Conservation (phyloP, 1,140 invertebrate genomes). For the Stegodyphus mimosarum region DNA sequence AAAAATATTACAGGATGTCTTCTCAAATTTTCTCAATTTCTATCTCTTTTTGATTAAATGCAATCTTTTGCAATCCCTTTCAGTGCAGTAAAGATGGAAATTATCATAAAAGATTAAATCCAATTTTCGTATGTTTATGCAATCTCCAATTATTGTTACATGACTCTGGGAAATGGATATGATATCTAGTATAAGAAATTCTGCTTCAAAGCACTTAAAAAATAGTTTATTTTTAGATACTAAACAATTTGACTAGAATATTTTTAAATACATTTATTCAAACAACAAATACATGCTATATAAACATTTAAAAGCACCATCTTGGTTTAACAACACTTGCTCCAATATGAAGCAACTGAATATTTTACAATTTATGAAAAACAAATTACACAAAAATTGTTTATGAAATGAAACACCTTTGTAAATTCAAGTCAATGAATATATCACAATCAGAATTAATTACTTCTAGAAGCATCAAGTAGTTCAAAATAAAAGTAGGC, state of each 20-base stretch:
- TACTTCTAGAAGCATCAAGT: background rate
- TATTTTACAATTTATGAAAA: background rate
- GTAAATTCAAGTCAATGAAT: background rate
- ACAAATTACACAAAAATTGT: background rate
- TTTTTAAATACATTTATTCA: background rate
- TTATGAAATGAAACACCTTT: background rate
- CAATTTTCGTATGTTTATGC: too few species aligned
- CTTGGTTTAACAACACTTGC: background rate
- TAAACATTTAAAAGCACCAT: background rate
- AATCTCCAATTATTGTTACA: too few species aligned
- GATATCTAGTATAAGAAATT: too few species aligned
- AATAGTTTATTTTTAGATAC: too few species aligned
- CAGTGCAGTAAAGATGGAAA: too few species aligned
- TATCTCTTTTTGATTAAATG: too few species aligned
- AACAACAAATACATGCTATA: background rate
- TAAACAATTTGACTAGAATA: background rate
- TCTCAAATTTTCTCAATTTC: too few species aligned
- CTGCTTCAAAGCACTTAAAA: too few species aligned
- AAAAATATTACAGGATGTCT: too few species aligned
- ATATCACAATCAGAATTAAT: background rate
- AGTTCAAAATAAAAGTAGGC: conserved; percentile 23
- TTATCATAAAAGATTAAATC: too few species aligned
- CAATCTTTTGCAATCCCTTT: too few species aligned
- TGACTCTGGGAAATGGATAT: too few species aligned
- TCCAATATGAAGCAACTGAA: background rate